phyloP scores from a whole-genome alignment of 2,113 vertebrate genomes.

The Axis porcinus region DNA sequence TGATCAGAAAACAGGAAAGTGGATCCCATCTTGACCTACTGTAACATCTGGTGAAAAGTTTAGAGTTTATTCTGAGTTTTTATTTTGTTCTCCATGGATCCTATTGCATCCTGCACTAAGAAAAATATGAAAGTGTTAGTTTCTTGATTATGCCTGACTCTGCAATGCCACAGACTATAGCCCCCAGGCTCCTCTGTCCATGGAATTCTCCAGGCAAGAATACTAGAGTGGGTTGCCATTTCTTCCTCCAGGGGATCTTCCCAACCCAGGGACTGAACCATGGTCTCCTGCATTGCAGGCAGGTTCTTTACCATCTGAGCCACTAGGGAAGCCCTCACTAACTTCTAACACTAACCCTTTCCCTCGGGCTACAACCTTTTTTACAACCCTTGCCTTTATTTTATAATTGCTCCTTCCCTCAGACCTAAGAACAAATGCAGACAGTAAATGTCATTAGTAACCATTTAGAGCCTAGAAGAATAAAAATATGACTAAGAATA shows the following conservation, averaged over 20 bases:
- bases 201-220: not conserved
- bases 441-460: not conserved
- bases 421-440: not conserved
- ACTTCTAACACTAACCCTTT: not conserved
- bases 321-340: not conserved
- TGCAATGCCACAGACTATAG: rapidly evolving
- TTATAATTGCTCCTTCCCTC: not conserved
- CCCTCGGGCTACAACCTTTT: not conserved
- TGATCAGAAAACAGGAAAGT: not conserved
- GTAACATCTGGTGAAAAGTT: not conserved
- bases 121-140: not conserved
- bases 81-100: not conserved
- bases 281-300: not conserved
- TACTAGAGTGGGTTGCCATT: not conserved
- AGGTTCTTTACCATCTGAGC: not conserved
- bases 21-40: not conserved
- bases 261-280: not conserved
- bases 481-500: not conserved
- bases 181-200: not conserved
- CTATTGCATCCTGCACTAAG: not conserved
- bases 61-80: not conserved
- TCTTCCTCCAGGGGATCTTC: not conserved
- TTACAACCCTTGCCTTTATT: not conserved
- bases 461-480: not conserved
- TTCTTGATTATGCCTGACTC: not conserved